A percentile compares a stretch with the other conserved stretches of the same genome.
phyloP scores from a whole-genome alignment of 2,888 invertebrate genomes.

The Horisme vitalbata region DNA sequence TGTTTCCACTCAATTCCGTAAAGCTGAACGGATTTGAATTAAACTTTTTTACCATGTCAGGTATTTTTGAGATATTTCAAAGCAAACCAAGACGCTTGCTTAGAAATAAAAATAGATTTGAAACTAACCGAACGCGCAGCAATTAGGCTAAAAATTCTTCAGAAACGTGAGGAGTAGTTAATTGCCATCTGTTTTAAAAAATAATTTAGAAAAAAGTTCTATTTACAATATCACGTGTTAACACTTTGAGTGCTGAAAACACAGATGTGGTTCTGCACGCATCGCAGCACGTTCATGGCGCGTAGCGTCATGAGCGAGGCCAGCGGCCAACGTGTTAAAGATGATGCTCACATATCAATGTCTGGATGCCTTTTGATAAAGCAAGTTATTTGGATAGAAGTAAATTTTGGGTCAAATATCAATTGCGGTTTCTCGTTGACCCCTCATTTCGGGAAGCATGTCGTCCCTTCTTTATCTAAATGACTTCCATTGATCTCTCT shows the following conservation, averaged over 20 bases:
- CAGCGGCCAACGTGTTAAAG: too few relatives aligned
- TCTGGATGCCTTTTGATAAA: conserved; percentile 7
- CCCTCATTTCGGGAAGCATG: conserved; percentile 44
- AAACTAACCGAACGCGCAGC: conserved; percentile 2
- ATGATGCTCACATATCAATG: not conserved
- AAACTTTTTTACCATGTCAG: not conserved
- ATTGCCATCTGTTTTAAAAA: conserved; percentile 13
- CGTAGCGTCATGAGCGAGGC: too few relatives aligned
- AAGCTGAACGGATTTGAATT: too few relatives aligned
- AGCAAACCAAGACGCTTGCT: too few relatives aligned
- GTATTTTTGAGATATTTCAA: conserved; percentile 6
- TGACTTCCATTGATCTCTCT: conserved; percentile 41
- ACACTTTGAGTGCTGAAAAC: not conserved
- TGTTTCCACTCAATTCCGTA: too few relatives aligned
- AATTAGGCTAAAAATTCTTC: conserved; percentile 27
- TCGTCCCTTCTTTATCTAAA: conserved; percentile 45
- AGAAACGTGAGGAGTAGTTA: conserved; percentile 21
- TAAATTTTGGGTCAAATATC: conserved; percentile 44
- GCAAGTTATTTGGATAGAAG: conserved; percentile 22
- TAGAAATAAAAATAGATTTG: conserved; percentile 7
- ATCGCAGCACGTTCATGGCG: too few relatives aligned
- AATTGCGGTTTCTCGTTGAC: conserved; percentile 47
- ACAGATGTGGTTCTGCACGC: too few relatives aligned
- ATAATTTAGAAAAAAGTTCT: conserved; percentile 3
- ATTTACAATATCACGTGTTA: conserved; percentile 5